A percentile compares a stretch with the other conserved stretches of the same genome.
These are phyloP conservation scores for Spicauda simplicius DNA, from an alignment of 2,888 invertebrate species.

Conservation along the genomic window DNA sequence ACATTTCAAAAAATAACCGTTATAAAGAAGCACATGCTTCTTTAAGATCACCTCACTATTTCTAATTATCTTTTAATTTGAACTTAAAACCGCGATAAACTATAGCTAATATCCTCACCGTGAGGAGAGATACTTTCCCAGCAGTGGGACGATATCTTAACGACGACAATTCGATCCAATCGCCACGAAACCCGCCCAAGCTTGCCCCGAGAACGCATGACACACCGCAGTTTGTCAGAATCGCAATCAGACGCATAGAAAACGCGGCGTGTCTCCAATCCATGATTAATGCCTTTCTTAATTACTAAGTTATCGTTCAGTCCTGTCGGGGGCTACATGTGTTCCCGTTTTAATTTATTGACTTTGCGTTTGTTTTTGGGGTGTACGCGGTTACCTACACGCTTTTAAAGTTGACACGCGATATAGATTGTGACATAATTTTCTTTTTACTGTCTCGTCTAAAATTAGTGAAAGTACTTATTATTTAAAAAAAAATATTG, in stretches of 20 bases:
- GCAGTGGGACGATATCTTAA: no score
- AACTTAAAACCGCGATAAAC: no score
- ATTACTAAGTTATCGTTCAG: constrained; percentile 77
- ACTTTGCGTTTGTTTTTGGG: constrained; percentile 62
- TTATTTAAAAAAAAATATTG: no score
- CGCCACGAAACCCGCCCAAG: not conserved
- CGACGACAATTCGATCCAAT: not conserved
- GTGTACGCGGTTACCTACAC: constrained; percentile 41
- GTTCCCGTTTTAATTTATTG: constrained; percentile 79
- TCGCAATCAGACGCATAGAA: constrained; percentile 66
- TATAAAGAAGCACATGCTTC: no score
- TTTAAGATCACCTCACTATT: no score
- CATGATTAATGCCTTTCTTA: constrained; percentile 83
- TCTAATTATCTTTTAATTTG: no score
- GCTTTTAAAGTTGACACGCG: constrained; percentile 32
- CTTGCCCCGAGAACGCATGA: constrained; percentile 59
- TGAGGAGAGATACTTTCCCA: no score
- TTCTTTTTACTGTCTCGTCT: no score
- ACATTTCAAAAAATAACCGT: no score
- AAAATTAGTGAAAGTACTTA: no score
- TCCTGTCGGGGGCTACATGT: constrained; percentile 67
- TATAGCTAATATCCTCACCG: no score
- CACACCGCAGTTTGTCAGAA: constrained; percentile 76
- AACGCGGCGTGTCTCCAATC: constrained; percentile 68
- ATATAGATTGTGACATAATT: constrained; percentile 1